Conservation (phyloP, 2,888 invertebrate genomes). For the Eilema griseolum region DNA sequence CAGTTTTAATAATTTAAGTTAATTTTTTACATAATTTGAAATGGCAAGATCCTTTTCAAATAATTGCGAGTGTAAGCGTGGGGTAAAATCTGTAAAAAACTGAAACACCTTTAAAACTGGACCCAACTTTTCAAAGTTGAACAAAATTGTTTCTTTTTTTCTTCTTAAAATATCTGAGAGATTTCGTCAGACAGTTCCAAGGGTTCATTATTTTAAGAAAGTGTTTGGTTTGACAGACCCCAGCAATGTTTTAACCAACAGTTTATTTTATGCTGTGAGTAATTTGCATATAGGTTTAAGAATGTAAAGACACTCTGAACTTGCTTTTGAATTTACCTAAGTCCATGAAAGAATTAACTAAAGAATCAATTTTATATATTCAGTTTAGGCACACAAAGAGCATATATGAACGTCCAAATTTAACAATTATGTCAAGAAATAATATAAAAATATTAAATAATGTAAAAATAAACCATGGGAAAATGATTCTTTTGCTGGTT, state of each 20-base stretch:
- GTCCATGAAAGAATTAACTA: too few relatives aligned
- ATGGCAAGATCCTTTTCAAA: constrained; percentile 12
- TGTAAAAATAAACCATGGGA: too few relatives aligned
- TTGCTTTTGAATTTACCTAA: neutral
- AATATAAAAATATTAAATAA: too few relatives aligned
- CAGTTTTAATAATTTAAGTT: neutral
- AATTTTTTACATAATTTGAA: neutral
- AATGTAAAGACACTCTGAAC: neutral
- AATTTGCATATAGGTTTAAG: neutral
- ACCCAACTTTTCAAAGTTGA: constrained; percentile 22
- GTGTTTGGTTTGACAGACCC: neutral
- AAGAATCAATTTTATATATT: too few relatives aligned
- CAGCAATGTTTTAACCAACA: neutral
- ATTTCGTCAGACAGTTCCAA: constrained; percentile 9
- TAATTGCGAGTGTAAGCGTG: constrained; percentile 4
- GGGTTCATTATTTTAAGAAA: constrained; percentile 2
- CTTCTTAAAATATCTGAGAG: constrained; percentile 16
- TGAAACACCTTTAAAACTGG: constrained; percentile 13
- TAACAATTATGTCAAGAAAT: too few relatives aligned
- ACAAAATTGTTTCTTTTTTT: constrained; percentile 14
- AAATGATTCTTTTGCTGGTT: too few relatives aligned
- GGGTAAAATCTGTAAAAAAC: constrained; percentile 17
- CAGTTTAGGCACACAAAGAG: too few relatives aligned
- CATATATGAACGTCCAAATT: too few relatives aligned
- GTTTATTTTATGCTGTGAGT: neutral